Evolutionary conservation across 2,113 vertebrate genomes (phyloP), one percentile per base, ranked within the genome.

Genomic region (Fregata magnificens): DNA sequence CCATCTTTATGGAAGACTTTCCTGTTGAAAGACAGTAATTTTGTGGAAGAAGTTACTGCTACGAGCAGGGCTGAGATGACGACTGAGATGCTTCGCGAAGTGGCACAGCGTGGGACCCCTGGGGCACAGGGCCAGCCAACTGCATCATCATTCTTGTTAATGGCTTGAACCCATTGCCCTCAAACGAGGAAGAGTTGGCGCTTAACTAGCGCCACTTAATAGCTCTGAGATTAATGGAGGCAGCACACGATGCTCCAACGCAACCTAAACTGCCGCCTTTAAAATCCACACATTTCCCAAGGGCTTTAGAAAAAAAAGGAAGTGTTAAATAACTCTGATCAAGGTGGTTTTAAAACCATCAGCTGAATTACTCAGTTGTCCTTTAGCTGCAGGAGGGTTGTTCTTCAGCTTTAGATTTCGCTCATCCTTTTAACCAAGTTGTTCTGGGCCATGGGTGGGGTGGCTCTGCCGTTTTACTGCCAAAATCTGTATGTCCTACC

Each of bases 81-180:
- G 1, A 34, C 5, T 9, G 80, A 18, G 61, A 17, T 45, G 8
- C 18, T 22, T n/a, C 1, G 1, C 0, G 2, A 28, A 42, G 52
- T 32, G 3, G 32, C 24, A 2, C 65, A 9, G 29, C 4, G 2
- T 7, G 21, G 61, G 56, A 84, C 67, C 62, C n/a, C 45, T 4
- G 16, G 90, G 90, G 71, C 88, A 14, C 7, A 2, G 32, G 87
- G 61, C 45, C 0, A 5, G n/a, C 42, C 66, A 34, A 6, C 82
- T 83, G 49, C 91, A 70, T 65, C 45, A 9, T 66, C 94, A 1
- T 4, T 56, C 80, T 32, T 82, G 58, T 34, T 63, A 47, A 67
- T 84, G 65, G 61, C 34, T 44, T 17, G 77, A 52, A 55, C 88
- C 77, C 63, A 0, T 26, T 34, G 59, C 80, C 80, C 81, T 89